A percentile compares a stretch with the other conserved stretches of the same genome.
These are phyloP conservation scores for Phoenicopterus ruber DNA, from an alignment of 2,113 vertebrate genomes.

Conservation along the genomic window DNA sequence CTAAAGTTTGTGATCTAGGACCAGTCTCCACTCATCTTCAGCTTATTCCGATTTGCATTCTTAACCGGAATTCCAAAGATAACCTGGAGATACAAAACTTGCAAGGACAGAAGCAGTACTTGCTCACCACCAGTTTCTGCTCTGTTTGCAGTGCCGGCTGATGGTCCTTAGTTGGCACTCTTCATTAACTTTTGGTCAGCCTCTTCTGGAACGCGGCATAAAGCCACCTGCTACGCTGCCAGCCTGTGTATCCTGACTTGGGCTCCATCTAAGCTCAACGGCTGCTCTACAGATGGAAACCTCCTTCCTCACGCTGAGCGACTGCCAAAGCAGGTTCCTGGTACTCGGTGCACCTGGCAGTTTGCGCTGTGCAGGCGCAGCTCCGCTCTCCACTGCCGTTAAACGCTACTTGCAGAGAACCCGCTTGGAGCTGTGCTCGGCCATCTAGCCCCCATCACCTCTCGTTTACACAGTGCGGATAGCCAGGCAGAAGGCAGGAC, in stretches of 20 bases:
- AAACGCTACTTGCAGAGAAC: background rate
- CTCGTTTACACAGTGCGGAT: rapidly evolving
- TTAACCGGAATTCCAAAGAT: background rate
- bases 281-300: background rate
- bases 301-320: background rate
- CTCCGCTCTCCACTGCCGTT: background rate
- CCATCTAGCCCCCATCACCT: background rate
- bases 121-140: background rate
- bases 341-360: background rate
- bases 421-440: background rate
- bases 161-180: background rate
- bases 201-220: background rate
- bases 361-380: rapidly evolving
- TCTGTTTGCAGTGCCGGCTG: background rate
- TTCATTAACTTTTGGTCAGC: background rate
- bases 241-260: background rate
- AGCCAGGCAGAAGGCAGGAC: background rate
- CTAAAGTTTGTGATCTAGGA: background rate
- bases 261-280: background rate
- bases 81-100: background rate
- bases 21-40: background rate
- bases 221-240: background rate
- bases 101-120: background rate
- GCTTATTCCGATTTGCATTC: rapidly evolving
- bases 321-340: background rate